Evolutionary conservation across 2,797 vertebrate species (phyloP), one percentile per base, ranked within the genome.

Genomic region (Sternarchorhynchus goeldii): DNA sequence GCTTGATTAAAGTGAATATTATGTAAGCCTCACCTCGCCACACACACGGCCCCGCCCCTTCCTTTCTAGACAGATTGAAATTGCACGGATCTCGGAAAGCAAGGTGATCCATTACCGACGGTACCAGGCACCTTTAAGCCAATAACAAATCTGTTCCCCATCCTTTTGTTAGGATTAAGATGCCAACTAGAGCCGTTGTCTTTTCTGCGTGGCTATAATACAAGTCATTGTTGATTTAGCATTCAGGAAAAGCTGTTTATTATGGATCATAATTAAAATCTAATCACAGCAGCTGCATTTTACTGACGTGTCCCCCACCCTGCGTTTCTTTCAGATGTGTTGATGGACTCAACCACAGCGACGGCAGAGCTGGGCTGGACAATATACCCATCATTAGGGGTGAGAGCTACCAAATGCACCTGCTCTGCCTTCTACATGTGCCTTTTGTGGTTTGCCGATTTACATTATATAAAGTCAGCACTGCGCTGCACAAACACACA

Each of bases 301-400:
- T 70, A 73, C 70, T 83, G 16, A 82, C 70, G 29, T 76, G 14
- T 16, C 82, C 78, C 25, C 78, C 81, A 77, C 82, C 78, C 73
- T 39, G 55, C 21, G 62, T 87, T 73, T 90, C 82, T 88, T 86
- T 58, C 92, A 99, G 97, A 98, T 90, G 95, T 95, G 0, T 87
- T 99, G 86, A 98, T 99, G 96, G 97, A 99, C 82, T 98, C 97
- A 45, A 99, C 96, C 0, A 98, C 95, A 0, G 97, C 96, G 0
- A 99, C 97, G 0, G 96, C 97, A 21, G 97, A 99, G 87, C 93
- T 99, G 77, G 97, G 97, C 80, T 99, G 97, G 97, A 97, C 90
- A 0, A 95, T 97, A 78, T 91, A 94, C 86, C 97, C 97, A 76
- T 89, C 95, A 0, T 93, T 95, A 12, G 97, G 97, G 94, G 97